phyloP scores from a whole-genome alignment of 2,888 invertebrate species.

The Eupithecia dodoneata region DNA sequence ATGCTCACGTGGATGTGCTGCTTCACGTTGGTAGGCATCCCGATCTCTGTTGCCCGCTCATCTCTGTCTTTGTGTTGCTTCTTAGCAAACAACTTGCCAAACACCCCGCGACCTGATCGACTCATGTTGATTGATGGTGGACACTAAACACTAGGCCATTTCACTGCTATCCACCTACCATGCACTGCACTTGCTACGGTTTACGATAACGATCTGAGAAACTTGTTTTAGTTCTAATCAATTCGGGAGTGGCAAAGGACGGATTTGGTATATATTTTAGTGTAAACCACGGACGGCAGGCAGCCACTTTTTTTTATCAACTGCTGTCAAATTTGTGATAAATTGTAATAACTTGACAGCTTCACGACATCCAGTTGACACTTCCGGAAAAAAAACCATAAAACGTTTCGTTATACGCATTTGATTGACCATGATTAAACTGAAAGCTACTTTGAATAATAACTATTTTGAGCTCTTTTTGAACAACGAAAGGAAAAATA shows the following conservation, averaged over 20 bases:
- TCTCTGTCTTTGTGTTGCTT: slow-evolving; percentile 73
- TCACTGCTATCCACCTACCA: slow-evolving; percentile 55
- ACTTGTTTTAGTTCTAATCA: slow-evolving; percentile 49
- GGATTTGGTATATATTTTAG: slow-evolving; percentile 48
- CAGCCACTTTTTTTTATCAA: slow-evolving; percentile 52
- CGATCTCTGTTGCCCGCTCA: slow-evolving; percentile 87
- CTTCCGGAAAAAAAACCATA: neutral
- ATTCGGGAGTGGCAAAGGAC: slow-evolving; percentile 79
- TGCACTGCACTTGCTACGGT: slow-evolving; percentile 55
- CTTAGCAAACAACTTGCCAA: slow-evolving; percentile 80
- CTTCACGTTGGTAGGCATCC: slow-evolving; percentile 92
- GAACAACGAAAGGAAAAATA: neutral
- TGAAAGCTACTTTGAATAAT: neutral
- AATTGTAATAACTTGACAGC: slow-evolving; percentile 30
- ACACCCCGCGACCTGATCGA: slow-evolving; percentile 78
- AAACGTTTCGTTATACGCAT: slow-evolving; percentile 26
- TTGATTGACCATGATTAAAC: neutral
- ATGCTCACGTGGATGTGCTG: slow-evolving; percentile 94
- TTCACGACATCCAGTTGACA: neutral
- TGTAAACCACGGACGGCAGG: slow-evolving; percentile 58
- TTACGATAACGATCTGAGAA: slow-evolving; percentile 37
- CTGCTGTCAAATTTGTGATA: slow-evolving; percentile 62
- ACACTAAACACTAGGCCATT: slow-evolving; percentile 64
- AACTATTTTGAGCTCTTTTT: neutral
- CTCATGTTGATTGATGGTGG: slow-evolving; percentile 72